Evolutionary conservation across 1,140 invertebrate genomes (phyloP), one percentile per base, ranked within the genome.

Genomic region (Neotoxoptera formosana): DNA sequence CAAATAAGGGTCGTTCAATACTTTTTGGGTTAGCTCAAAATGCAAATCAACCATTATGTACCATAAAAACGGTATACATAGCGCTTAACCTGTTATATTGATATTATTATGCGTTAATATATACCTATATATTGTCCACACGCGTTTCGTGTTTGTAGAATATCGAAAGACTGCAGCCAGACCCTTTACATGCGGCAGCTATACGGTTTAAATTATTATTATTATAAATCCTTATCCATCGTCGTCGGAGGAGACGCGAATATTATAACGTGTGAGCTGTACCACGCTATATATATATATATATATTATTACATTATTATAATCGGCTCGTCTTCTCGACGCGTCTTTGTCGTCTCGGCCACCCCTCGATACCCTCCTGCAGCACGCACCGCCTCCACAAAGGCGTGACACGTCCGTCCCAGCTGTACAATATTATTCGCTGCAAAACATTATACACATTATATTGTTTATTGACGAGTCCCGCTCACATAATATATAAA

Each of bases 371-470:
- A 76, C n/a, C 30, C 60, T 76, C 9, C 30, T n/a, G n/a, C n/a
- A n/a, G n/a, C n/a, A 4, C 30, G n/a, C 60, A 30, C 21, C 51
- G 20, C 20, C 20, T 20, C 51, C 51, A 14, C 30, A 76, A 34
- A 41, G 41, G 41, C 60, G 30, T 6, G 60, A 20, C 60, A 23
- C n/a, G 60, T 76, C 60, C 60, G 30, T 30, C 60, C 60, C 60
- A 76, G 60, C 60, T 76, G 60, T n/a, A 76, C n/a, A 76, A 76
- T 76, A 76, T 76, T 76, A 76, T 76, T 7, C n/a, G 60, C 60
- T n/a, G 14, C 60, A 76, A 76, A 76, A 76, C 60, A 30, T 41
- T 41, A 41, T 41, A 4, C 4, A 41, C n/a, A n/a, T n/a, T n/a
- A n/a, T n/a, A n/a, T n/a, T n/a, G n/a, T n/a, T 76, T n/a, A 76